Percentiles rank a stretch among this genome's conserved stretches.
These are phyloP conservation scores for Drosophila nebulosa DNA, from an alignment of 1,140 invertebrate genomes.

Conservation along the genomic window DNA sequence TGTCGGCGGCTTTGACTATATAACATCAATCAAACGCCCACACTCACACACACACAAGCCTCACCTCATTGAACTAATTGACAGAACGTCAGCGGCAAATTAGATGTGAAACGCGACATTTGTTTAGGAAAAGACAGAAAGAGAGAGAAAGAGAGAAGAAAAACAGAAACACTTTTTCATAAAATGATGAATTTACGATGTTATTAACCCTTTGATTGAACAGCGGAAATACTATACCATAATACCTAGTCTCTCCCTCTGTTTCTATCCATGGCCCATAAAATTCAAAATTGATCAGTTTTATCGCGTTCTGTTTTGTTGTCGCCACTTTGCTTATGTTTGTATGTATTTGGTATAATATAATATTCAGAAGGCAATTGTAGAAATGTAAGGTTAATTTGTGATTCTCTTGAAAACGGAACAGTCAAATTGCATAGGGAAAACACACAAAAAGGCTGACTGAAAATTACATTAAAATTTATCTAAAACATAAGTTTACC, in stretches of 20 bases:
- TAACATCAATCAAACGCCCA: slow-evolving; percentile 70
- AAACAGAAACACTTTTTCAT: slow-evolving; percentile 4
- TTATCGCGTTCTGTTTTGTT: not conserved
- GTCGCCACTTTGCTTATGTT: no score
- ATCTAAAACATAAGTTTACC: no score
- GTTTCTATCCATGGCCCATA: not conserved
- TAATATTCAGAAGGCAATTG: no score
- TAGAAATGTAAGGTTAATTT: no score
- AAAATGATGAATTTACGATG: not conserved
- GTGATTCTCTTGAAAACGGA: no score
- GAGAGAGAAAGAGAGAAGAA: slow-evolving; percentile 12
- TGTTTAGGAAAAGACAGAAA: slow-evolving; percentile 4
- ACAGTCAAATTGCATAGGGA: no score
- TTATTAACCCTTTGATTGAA: slow-evolving; percentile 1
- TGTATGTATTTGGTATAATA: no score
- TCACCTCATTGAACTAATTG: slow-evolving; percentile 55
- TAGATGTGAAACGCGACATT: slow-evolving; percentile 41
- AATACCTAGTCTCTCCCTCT: no score
- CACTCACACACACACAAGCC: slow-evolving; percentile 16
- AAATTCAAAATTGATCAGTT: not conserved
- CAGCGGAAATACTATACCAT: not conserved
- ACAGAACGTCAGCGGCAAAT: slow-evolving; percentile 70
- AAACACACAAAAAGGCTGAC: no score
- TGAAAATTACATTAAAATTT: no score
- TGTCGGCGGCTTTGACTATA: slow-evolving; percentile 43